phyloP scores from a whole-genome alignment of 2,888 invertebrate species.

The Tetranychus truncatus region DNA sequence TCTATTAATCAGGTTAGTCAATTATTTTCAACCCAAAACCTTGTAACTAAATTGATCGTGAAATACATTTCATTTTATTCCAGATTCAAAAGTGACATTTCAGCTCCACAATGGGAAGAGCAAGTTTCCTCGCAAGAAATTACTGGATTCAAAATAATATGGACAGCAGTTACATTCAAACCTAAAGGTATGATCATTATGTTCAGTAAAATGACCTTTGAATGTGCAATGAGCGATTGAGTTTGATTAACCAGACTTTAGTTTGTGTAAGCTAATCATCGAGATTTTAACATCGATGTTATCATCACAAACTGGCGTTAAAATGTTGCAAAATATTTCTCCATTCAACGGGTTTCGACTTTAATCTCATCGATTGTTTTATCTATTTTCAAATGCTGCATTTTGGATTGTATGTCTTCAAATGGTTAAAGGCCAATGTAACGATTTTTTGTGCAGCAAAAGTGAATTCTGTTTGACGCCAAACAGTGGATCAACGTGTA shows the following conservation, averaged over 20 bases:
- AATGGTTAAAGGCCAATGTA: conserved; percentile 26
- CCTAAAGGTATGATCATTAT: conserved; percentile 19
- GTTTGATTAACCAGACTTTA: no score
- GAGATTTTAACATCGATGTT: no score
- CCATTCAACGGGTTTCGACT: no score
- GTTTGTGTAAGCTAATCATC: no score
- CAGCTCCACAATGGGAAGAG: conserved; percentile 16
- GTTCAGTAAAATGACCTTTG: no score
- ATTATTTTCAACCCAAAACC: background rate
- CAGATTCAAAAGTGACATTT: conserved; percentile 19
- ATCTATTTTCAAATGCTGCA: no score
- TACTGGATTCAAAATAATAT: conserved; percentile 31
- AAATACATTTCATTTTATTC: background rate
- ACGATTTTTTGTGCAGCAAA: conserved; percentile 32
- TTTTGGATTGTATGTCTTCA: background rate
- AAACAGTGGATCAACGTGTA: conserved; percentile 28
- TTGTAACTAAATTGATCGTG: background rate
- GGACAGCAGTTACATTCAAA: conserved; percentile 30
- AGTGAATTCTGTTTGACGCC: conserved; percentile 32
- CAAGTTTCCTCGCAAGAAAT: conserved; percentile 24
- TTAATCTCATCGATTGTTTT: no score
- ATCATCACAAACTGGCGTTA: no score
- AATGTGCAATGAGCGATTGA: no score
- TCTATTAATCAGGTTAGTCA: conserved; percentile 22
- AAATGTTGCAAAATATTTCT: no score